Conservation (phyloP, 2,113 vertebrate species). For the Nibea albiflora region DNA sequence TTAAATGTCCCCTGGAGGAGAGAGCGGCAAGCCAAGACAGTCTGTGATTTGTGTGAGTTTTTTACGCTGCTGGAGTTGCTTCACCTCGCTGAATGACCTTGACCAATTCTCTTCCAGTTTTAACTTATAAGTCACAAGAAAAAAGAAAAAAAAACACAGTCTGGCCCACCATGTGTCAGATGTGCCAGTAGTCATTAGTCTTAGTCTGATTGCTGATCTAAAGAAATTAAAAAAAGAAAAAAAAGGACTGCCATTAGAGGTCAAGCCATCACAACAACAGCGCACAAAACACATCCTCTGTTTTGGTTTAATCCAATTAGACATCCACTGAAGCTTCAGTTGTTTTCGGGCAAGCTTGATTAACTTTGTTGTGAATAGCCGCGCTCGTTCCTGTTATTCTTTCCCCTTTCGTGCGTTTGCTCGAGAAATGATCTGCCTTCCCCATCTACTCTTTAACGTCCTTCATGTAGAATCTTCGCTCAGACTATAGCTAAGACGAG, state of each 20-base stretch:
- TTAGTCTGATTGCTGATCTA: constrained; percentile 74
- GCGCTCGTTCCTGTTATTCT: constrained; percentile 63
- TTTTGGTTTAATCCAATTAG: constrained; percentile 84
- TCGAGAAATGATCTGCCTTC: constrained; percentile 52
- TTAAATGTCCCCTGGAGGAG: constrained; percentile 75
- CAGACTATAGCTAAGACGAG: constrained; percentile 14
- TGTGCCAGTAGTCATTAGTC: constrained; percentile 77
- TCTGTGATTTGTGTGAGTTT: constrained; percentile 74
- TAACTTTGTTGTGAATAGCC: constrained; percentile 77
- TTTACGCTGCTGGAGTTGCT: constrained; percentile 70
- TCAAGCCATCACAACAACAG: constrained; percentile 77
- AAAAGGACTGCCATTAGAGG: constrained; percentile 71
- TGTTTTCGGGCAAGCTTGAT: constrained; percentile 80
- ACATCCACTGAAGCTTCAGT: constrained; percentile 78
- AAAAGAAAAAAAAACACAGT: constrained; percentile 64
- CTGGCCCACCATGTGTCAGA: constrained; percentile 66
- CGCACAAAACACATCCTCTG: constrained; percentile 73
- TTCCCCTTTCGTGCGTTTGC: constrained; percentile 60
- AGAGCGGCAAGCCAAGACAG: constrained; percentile 55
- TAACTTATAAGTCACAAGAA: constrained; percentile 74
- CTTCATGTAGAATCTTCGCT: constrained; percentile 23
- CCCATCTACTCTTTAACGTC: constrained; percentile 27
- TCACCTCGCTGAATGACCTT: constrained; percentile 68
- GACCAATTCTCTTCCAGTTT: constrained; percentile 71
- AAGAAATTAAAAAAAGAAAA: constrained; percentile 65